Conservation (phyloP, 2,888 invertebrate genomes). For the Holacanthella duospinosa region DNA sequence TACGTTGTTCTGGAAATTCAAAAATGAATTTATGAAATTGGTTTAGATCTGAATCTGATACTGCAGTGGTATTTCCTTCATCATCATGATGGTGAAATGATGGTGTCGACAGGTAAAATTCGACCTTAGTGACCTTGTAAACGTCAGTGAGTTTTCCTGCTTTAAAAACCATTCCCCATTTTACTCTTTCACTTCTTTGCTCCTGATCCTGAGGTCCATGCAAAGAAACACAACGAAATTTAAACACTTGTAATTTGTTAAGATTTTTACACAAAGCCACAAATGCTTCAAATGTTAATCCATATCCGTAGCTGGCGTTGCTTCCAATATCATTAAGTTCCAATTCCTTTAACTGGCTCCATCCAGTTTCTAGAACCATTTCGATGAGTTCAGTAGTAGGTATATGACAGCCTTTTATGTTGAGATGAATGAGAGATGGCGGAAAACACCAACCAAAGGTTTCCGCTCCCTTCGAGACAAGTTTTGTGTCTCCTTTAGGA, state of each 20-base stretch:
- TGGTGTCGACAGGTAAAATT: too few relatives aligned
- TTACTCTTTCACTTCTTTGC: not conserved
- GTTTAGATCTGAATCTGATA: too few relatives aligned
- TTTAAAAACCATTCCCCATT: not conserved
- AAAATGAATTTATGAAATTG: too few relatives aligned
- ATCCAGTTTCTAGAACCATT: not conserved
- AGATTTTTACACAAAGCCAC: conserved; percentile 8
- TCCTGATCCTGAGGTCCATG: not conserved
- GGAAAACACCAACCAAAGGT: conserved; percentile 10
- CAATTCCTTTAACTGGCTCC: not conserved
- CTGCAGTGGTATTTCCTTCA: too few relatives aligned
- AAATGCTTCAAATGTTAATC: conserved; percentile 15
- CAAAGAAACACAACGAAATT: not conserved
- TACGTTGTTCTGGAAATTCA: too few relatives aligned
- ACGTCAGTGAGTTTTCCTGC: not conserved
- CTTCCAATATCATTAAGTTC: not conserved
- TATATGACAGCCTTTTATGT: conserved; percentile 13
- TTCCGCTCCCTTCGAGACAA: not conserved
- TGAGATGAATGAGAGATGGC: conserved; percentile 8
- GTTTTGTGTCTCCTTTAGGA: not conserved
- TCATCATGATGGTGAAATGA: not conserved
- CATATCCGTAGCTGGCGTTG: conserved; percentile 1
- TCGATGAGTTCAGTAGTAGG: conserved; percentile 7
- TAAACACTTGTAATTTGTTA: not conserved
- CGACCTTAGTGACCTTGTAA: too few relatives aligned